Evolutionary conservation across 1,140 invertebrate genomes (phyloP), one percentile per base, ranked within the genome.

Genomic region (Caenorhabditis brenneri): DNA sequence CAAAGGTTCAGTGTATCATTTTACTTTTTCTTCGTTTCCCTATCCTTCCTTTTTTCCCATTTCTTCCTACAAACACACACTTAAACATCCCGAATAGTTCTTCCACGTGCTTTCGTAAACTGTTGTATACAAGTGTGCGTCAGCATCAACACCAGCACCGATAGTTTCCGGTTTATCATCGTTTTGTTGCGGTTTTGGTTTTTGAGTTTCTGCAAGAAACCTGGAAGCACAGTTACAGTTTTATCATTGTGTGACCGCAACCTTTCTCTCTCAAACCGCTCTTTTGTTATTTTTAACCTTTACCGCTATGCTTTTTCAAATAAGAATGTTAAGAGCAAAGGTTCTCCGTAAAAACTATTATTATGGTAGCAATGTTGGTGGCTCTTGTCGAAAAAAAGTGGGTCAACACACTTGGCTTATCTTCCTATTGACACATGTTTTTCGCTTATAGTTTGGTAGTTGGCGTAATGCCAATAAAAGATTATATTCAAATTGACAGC

Each of bases 101-200:
- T n/a, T n/a, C 58, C 58, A 65, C 58, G 58, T 65, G 58, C 15
- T 65, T 65, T 22, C 29, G n/a, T 29, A 36, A 65, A 65, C 58
- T 33, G 58, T 65, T 55, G 53, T 55, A 15, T 55, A 55, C 53
- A 55, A 55, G 24, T 15, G 58, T 65, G 58, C 31, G 29, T 33
- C 31, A 65, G 58, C 58, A 65, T 33, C 22, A 7, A 27, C 53
- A 65, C 31, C 58, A 65, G 29, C 58, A 65, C 58, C 58, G 58
- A 65, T 33, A 65, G 29, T 65, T 65, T 65, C 58, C 58, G 58
- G 58, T 65, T 65, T 65, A 65, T 65, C 58, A 33, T 19, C 58
- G 7, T 10, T 65, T 33, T n/a, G n/a, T 65, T 65, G 29, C 16
- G 29, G 58, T 33, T 65, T 51, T 51, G 4, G 10, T n/a, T 51